Evolutionary conservation across 1,140 invertebrate species (phyloP).

Genomic region (Drosophila mojavensis): DNA sequence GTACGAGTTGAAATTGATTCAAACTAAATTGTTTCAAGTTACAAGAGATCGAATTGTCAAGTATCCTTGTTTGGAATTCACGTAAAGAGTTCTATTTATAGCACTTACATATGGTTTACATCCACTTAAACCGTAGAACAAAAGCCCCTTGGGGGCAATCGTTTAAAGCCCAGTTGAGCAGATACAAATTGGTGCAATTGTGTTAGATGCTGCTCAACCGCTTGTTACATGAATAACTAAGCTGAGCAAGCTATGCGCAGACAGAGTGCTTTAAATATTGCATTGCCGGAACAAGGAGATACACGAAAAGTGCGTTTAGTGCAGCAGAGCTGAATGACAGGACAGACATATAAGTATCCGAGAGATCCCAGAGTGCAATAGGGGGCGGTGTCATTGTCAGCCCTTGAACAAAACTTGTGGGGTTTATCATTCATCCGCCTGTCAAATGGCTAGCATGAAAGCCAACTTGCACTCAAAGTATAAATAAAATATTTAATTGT

Average conservation of each 20-base stretch:
- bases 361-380: not conserved
- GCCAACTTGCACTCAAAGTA: constrained; percentile 46
- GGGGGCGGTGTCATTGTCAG: not conserved
- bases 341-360: not conserved
- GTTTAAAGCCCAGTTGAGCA: constrained; percentile 1
- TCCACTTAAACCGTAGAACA: not conserved
- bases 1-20: not conserved
- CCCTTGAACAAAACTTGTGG: not conserved
- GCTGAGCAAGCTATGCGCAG: not conserved
- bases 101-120: too few relatives aligned
- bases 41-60: not conserved
- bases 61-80: too few relatives aligned
- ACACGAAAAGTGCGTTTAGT: constrained; percentile 17
- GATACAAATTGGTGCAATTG: constrained; percentile 4
- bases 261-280: constrained; percentile 5
- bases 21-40: not conserved
- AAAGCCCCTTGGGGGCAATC: constrained; percentile 3
- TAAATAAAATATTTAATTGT: constrained; percentile 78
- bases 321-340: not conserved
- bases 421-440: constrained; percentile 7
- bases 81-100: too few relatives aligned
- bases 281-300: not conserved
- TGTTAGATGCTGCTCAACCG: not conserved
- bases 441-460: constrained; percentile 23
- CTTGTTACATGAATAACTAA: constrained; percentile 17